Percentiles rank a stretch among this genome's conserved stretches.
Evolutionary conservation across 2,888 invertebrate genomes (phyloP).

Genomic region (Limnephilus lunatus): DNA sequence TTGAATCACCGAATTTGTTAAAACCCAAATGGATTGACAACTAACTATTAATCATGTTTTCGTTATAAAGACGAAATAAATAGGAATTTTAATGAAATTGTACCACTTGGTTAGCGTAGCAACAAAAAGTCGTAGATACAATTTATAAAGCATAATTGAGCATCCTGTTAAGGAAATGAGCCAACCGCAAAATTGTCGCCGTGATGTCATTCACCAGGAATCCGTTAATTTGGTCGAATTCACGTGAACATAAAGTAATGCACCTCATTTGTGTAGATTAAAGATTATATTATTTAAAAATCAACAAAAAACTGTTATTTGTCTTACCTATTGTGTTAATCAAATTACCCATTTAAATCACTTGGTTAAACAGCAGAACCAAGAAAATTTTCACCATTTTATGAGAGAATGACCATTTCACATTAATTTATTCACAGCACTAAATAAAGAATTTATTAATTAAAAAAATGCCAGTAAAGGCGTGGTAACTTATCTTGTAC

Average conservation of each 20-base stretch:
- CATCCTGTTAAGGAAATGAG: conserved; percentile 16
- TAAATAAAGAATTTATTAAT: background rate
- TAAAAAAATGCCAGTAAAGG: background rate
- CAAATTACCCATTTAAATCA: background rate
- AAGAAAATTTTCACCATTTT: background rate
- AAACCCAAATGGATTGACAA: background rate
- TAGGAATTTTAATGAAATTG: background rate
- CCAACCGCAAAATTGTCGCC: conserved; percentile 32
- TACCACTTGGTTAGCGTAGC: background rate
- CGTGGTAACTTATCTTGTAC: too few species aligned
- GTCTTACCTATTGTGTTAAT: background rate
- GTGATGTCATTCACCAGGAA: conserved; percentile 30
- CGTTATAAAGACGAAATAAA: background rate
- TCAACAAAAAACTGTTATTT: background rate
- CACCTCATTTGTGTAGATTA: background rate
- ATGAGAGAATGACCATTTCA: background rate
- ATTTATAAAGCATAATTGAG: background rate
- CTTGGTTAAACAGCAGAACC: background rate
- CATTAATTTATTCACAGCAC: too few species aligned
- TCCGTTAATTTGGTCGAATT: background rate
- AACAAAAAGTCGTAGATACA: background rate
- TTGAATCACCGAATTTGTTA: background rate
- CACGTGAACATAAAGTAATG: background rate
- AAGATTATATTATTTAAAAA: background rate
- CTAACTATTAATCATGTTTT: background rate